Percentiles rank a stretch among this genome's conserved stretches.
phyloP scores from a whole-genome alignment of 35 echinoderm and acorn worm species.

The Apostichopus californicus region DNA sequence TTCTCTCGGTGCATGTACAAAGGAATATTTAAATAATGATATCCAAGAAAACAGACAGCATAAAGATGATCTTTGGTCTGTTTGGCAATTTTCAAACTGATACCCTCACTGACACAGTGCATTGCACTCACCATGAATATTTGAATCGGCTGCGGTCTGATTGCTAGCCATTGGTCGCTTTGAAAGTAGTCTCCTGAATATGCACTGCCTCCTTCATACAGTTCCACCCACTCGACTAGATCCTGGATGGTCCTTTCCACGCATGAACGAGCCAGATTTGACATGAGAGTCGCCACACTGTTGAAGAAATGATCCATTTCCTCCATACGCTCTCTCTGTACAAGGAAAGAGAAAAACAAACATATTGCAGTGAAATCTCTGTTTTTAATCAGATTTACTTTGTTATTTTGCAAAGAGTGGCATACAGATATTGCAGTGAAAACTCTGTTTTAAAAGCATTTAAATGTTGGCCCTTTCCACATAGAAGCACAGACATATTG shows the following conservation, averaged over 20 bases:
- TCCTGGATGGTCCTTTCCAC: slow-evolving; percentile 84
- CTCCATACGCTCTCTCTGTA: slow-evolving; percentile 78
- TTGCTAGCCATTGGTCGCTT: slow-evolving; percentile 70
- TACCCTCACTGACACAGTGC: too few species aligned
- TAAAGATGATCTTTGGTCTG: background rate
- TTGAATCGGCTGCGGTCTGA: slow-evolving; percentile 77
- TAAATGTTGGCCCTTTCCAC: too few species aligned
- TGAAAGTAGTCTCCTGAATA: slow-evolving; percentile 80
- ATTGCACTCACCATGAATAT: slow-evolving; percentile 75
- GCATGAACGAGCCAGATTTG: slow-evolving; percentile 72
- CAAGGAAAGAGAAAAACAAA: background rate
- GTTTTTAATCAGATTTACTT: too few species aligned
- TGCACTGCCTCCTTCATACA: slow-evolving; percentile 70
- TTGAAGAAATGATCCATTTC: slow-evolving; percentile 97
- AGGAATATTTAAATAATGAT: too few species aligned
- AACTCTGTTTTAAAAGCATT: background rate
- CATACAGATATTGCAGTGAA: background rate
- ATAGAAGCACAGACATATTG: too few species aligned
- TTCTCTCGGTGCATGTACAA: too few species aligned
- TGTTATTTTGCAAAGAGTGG: background rate
- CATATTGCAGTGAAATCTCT: too few species aligned
- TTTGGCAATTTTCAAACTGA: too few species aligned
- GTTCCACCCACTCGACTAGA: slow-evolving; percentile 83
- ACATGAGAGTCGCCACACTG: slow-evolving; percentile 94
- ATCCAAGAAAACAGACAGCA: background rate